Evolutionary conservation across 2,113 vertebrate species (phyloP).

Genomic region (Hemiprocne comata): DNA sequence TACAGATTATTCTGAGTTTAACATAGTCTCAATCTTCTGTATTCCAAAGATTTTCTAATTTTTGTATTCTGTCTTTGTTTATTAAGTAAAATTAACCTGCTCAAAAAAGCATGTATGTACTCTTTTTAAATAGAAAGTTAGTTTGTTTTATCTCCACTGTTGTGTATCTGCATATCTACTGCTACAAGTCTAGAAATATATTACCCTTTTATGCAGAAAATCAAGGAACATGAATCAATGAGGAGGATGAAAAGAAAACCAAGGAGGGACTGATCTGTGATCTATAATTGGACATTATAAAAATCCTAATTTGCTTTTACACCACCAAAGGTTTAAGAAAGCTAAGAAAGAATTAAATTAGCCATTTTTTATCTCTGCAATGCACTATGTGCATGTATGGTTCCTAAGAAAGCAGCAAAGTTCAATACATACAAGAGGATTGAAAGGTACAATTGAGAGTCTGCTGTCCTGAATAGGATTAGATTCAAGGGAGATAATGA

Average conservation of each 20-base stretch:
- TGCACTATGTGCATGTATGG: rapidly evolving
- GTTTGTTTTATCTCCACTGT: neutral
- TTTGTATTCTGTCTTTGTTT: neutral
- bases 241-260: neutral
- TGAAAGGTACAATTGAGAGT: neutral
- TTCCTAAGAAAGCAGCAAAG: neutral
- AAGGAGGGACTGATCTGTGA: neutral
- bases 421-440: neutral
- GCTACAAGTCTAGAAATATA: neutral
- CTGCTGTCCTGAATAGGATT: neutral
- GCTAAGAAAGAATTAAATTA: neutral
- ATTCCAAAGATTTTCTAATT: neutral
- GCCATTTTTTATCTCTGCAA: neutral
- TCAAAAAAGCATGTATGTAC: neutral
- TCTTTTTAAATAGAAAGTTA: neutral
- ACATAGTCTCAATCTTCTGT: neutral
- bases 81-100: neutral
- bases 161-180: neutral
- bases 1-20: neutral
- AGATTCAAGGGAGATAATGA: neutral
- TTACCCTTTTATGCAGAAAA: neutral
- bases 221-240: neutral
- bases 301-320: neutral
- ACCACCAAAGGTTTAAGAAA: neutral
- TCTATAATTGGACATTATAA: neutral